Evolutionary conservation across 2,888 invertebrate species (phyloP), one percentile per base, ranked within the genome.

Genomic region (Didymodactylos carnosus): DNA sequence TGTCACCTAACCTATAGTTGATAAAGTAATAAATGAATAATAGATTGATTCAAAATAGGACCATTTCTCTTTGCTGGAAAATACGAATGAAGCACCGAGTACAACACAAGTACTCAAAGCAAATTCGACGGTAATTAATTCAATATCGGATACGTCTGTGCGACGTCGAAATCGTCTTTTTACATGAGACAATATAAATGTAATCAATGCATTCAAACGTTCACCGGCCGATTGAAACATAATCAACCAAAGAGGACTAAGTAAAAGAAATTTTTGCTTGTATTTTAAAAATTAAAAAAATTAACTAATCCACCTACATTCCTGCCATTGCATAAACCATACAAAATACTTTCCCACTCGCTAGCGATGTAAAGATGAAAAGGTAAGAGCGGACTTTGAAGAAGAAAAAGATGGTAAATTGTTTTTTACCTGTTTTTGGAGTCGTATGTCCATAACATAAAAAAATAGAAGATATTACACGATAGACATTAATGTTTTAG

Each of bases 221-320:
- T 98, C 97, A 79, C 97, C 97, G 77, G 98, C 97, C 80, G 93
- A 93, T 84, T 98, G 97, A 86, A 98, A 98, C 95, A 98, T 97
- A 41, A 99, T 91, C 76, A 97, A 87, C 1, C 94, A 94, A 27
- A 97, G 84, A 0, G 95, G 95, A 77, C 97, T 97, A 7, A 95
- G 95, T 93, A 98, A 98, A 79, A 97, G 97, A 87, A 99, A 98
- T 78, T 94, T 87, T 84, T n/a, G n/a, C n/a, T n/a, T 8, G n/a
- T 13, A 10, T n/a, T 35, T 27, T 10, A 13, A 0, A 49, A 49
- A 49, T 14, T 23, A 86, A 98, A 98, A 95, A 98, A 97, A 40
- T 98, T 91, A 76, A 97, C 87, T n/a, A n/a, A 1, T 94, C 94
- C 27, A 97, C 84, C 0, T 95, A 95, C 77, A 97, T 97, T 6